These are phyloP conservation scores for Otis tarda DNA, from an alignment of 2,113 vertebrate species.

Conservation along the genomic window DNA sequence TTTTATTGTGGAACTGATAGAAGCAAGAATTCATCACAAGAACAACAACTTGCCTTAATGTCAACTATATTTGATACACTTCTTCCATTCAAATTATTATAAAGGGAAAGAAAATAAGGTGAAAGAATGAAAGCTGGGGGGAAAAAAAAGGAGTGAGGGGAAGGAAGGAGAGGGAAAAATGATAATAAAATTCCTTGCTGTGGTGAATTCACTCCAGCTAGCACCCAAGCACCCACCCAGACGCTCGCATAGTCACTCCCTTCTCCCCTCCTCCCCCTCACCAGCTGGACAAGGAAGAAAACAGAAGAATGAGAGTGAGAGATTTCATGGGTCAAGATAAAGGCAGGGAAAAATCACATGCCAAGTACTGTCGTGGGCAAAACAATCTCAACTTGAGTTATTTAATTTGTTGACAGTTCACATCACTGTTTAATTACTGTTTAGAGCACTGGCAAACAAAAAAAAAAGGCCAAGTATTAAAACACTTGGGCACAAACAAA, in stretches of 20 bases:
- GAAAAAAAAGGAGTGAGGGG: neutral
- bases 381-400: neutral
- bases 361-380: neutral
- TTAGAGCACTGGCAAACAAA: neutral
- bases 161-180: neutral
- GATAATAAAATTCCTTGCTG: neutral
- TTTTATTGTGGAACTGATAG: neutral
- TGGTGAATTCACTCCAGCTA: neutral
- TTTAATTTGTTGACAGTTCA: neutral
- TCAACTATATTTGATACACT: neutral
- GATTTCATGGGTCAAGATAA: neutral
- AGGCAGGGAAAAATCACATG: neutral
- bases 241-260: neutral
- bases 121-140: neutral
- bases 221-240: neutral
- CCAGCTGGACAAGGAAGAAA: neutral
- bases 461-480: neutral
- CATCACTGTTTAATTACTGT: neutral
- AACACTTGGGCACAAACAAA: neutral
- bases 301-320: neutral
- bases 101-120: neutral
- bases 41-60: neutral
- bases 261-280: accelerated
- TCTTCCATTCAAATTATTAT: neutral
- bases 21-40: neutral